A percentile compares a stretch with the other conserved stretches of the same genome.
Evolutionary conservation across 2,888 invertebrate genomes (phyloP).

Genomic region (Baronia brevicornis): DNA sequence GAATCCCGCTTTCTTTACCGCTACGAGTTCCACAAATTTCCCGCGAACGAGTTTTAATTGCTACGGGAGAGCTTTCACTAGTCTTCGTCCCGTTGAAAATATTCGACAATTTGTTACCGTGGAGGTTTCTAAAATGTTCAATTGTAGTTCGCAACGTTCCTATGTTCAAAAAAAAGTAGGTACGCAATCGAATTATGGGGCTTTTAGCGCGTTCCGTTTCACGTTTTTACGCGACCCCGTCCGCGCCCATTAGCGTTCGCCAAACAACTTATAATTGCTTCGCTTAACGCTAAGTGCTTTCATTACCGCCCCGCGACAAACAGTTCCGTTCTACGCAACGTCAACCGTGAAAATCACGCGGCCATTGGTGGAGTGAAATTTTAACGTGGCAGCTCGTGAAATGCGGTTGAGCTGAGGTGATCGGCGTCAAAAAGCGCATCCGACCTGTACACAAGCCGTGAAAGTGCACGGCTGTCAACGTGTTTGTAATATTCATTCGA

Average conservation of each 20-base stretch:
- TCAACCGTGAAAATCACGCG: constrained; percentile 42
- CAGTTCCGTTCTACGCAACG: constrained; percentile 47
- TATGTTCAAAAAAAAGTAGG: constrained; percentile 59
- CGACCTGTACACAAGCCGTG: constrained; percentile 57
- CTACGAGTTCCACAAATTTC: constrained; percentile 59
- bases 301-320: constrained; percentile 59
- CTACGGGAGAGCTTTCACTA: constrained; percentile 44
- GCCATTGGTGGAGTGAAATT: constrained; percentile 23
- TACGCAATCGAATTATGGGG: constrained; percentile 71
- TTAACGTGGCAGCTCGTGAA: constrained; percentile 22
- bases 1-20: constrained; percentile 68
- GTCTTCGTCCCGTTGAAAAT: constrained; percentile 35
- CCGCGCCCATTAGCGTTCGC: constrained; percentile 68
- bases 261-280: constrained; percentile 75
- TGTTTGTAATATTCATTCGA: constrained; percentile 71
- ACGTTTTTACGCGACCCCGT: constrained; percentile 73
- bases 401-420: constrained; percentile 36
- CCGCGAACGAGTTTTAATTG: constrained; percentile 59
- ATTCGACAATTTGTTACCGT: constrained; percentile 25
- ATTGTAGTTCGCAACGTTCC: constrained; percentile 21
- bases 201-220: constrained; percentile 70
- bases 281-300: constrained; percentile 75
- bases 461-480: constrained; percentile 1
- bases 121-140: constrained; percentile 1
- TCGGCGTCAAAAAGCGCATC: constrained; percentile 54